Evolutionary conservation across 2,797 vertebrate genomes (phyloP).

Genomic region (Dicrostonyx torquatus): DNA sequence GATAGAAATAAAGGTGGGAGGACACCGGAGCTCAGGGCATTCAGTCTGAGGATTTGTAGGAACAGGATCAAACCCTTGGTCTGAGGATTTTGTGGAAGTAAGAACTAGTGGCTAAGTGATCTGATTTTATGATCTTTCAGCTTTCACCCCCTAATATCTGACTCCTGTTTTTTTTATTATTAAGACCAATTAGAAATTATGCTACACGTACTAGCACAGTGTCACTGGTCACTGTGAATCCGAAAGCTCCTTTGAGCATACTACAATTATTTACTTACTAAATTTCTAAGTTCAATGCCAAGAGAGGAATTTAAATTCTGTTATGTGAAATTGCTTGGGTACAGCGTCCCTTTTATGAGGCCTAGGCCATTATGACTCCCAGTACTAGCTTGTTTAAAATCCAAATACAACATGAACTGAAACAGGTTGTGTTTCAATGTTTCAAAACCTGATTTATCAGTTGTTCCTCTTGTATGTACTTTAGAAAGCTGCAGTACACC

Average conservation of each 20-base stretch:
- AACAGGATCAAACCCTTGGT: too few relatives aligned
- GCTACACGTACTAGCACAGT: background rate
- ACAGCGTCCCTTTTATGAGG: slow-evolving; percentile 63
- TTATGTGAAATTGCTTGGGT: slow-evolving; percentile 31
- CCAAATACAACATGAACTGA: slow-evolving; percentile 79
- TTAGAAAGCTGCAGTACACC: slow-evolving; percentile 66
- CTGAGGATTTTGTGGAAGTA: too few relatives aligned
- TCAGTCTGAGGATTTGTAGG: too few relatives aligned
- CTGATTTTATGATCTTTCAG: too few relatives aligned
- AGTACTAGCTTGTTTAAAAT: slow-evolving; percentile 71
- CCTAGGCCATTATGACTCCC: slow-evolving; percentile 50
- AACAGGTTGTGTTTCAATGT: slow-evolving; percentile 83
- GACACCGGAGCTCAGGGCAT: too few relatives aligned
- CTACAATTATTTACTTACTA: background rate
- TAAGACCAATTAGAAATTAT: too few relatives aligned
- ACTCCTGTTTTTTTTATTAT: too few relatives aligned
- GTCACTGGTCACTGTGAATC: background rate
- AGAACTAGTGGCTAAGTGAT: too few relatives aligned
- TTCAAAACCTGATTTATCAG: slow-evolving; percentile 87
- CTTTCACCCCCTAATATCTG: too few relatives aligned
- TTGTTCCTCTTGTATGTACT: slow-evolving; percentile 84
- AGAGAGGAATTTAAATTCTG: slow-evolving; percentile 66
- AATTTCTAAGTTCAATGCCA: background rate
- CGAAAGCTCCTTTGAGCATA: background rate
- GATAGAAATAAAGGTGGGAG: too few relatives aligned